Percentiles rank a stretch among this genome's conserved stretches.
These are phyloP conservation scores for Orthosia incerta DNA, from an alignment of 2,888 invertebrate genomes.

Conservation along the genomic window DNA sequence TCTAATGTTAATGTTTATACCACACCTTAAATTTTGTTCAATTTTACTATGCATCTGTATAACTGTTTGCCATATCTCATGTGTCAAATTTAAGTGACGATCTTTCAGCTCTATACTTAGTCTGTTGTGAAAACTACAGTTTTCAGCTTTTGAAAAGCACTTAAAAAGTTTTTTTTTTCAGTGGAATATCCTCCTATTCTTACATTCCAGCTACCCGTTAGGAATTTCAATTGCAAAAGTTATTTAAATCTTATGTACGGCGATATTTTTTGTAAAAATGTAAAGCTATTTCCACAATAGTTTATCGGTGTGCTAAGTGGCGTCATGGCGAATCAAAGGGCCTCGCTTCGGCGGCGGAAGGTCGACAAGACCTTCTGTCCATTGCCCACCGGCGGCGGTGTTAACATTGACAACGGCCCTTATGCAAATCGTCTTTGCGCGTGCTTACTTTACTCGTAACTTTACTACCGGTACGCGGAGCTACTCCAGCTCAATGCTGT, in stretches of 20 bases:
- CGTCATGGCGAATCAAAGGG: slow-evolving; percentile 86
- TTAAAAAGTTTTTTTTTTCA: neutral
- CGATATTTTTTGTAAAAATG: slow-evolving; percentile 54
- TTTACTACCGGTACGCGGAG: slow-evolving; percentile 66
- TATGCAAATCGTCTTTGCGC: slow-evolving; percentile 87
- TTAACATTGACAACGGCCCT: slow-evolving; percentile 85
- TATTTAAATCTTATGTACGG: slow-evolving; percentile 51
- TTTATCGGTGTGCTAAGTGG: slow-evolving; percentile 72
- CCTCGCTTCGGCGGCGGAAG: slow-evolving; percentile 82
- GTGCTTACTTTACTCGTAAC: slow-evolving; percentile 67
- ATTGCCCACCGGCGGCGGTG: slow-evolving; percentile 79
- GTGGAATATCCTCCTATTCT: slow-evolving; percentile 10
- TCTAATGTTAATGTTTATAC: slow-evolving; percentile 14
- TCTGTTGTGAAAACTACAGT: neutral
- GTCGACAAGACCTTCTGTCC: slow-evolving; percentile 84
- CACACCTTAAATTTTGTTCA: neutral
- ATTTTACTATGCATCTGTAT: neutral
- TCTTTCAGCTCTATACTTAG: neutral
- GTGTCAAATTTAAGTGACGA: neutral
- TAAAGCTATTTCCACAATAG: slow-evolving; percentile 70
- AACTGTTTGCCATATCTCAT: no score
- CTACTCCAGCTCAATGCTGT: slow-evolving; percentile 60
- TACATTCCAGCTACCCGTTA: slow-evolving; percentile 16
- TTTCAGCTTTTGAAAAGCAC: neutral
- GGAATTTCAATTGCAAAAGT: slow-evolving; percentile 69